Base-by-base conservation (phyloP, 2,888 invertebrate genomes). In the Oeneis ivallda region DNA sequence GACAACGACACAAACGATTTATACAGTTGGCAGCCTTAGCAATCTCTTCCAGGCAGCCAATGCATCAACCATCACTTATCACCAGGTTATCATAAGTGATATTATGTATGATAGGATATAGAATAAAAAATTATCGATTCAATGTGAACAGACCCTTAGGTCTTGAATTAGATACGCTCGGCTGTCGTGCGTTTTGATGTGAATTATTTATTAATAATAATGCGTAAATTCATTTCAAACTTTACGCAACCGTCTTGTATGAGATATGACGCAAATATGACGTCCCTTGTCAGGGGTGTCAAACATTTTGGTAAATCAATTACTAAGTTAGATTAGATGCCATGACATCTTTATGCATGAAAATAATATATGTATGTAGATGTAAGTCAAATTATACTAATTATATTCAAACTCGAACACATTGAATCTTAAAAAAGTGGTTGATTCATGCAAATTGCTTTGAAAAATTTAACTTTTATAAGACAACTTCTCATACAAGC, bases 91-190 rank as follows among this genome's bases (percentile, higher is more conserved):
- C n/a, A n/a, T n/a, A n/a, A n/a, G 26, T 26, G 26, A 26, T n/a
- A n/a, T n/a, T n/a, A 26, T 26, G 26, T 26, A 26, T n/a, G n/a
- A n/a, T n/a, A 26, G 26, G 26, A 26, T 26, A 26, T 26, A 2
- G 2, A 26, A 5, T 26, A 26, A 26, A 26, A 26, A 26, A 26
- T 26, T 4, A 5, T 2, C 17, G 49, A 5, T 15, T 11, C 8
- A 37, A 3, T 53, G 53, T 34, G 53, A 37, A 53, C 8, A 15
- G 1, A 53, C n/a, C 15, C 13, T 19, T 56, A 41, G 49, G 15
- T 63, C 67, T 63, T 65, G 63, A 64, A 61, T 67, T 64, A 56
- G 19, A 61, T 19, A 47, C 53, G 39, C 52, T 13, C 60, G 47
- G 37, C 52, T 60, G 59, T 65, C 50, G 43, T 37, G 26, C 62